Evolutionary conservation across 2,888 invertebrate genomes (phyloP).

Genomic region (Panorpa germanica): DNA sequence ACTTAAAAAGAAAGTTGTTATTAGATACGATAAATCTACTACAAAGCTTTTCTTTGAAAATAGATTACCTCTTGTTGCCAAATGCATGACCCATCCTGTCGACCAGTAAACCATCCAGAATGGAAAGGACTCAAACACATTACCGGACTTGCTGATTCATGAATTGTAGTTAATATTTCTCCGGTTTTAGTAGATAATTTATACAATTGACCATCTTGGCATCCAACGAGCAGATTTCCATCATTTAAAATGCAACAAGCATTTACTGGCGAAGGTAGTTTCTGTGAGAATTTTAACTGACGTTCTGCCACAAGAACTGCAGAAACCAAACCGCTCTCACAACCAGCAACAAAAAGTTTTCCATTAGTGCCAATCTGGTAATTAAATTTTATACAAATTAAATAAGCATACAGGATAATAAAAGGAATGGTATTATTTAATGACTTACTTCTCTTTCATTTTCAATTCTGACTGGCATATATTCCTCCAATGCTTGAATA

Average conservation of each 20-base stretch:
- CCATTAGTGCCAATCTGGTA: slow-evolving; percentile 36
- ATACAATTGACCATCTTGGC: slow-evolving; percentile 33
- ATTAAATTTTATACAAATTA: background rate
- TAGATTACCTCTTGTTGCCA: slow-evolving; percentile 26
- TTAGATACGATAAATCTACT: no score
- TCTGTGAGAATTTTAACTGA: slow-evolving; percentile 23
- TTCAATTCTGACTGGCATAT: slow-evolving; percentile 20
- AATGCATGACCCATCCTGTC: slow-evolving; percentile 43
- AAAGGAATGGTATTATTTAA: background rate
- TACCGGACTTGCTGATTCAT: slow-evolving; percentile 37
- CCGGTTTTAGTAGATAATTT: slow-evolving; percentile 22
- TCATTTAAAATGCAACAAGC: slow-evolving; percentile 30
- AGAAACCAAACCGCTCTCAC: slow-evolving; percentile 36
- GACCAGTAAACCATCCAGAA: slow-evolving; percentile 31
- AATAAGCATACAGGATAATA: background rate
- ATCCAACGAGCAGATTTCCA: slow-evolving; percentile 31
- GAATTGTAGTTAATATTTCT: slow-evolving; percentile 21
- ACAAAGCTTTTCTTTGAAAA: slow-evolving; percentile 18
- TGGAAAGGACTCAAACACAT: slow-evolving; percentile 28
- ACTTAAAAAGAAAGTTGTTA: no score
- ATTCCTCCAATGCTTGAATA: slow-evolving; percentile 23
- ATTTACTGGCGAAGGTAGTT: slow-evolving; percentile 33
- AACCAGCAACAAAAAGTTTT: slow-evolving; percentile 37
- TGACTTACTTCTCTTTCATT: slow-evolving; percentile 27
- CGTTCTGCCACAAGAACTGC: slow-evolving; percentile 34